A percentile compares a stretch with the other conserved stretches of the same genome.
phyloP scores from a whole-genome alignment of 2,888 invertebrate genomes.

The Linnaemya vulpina region DNA sequence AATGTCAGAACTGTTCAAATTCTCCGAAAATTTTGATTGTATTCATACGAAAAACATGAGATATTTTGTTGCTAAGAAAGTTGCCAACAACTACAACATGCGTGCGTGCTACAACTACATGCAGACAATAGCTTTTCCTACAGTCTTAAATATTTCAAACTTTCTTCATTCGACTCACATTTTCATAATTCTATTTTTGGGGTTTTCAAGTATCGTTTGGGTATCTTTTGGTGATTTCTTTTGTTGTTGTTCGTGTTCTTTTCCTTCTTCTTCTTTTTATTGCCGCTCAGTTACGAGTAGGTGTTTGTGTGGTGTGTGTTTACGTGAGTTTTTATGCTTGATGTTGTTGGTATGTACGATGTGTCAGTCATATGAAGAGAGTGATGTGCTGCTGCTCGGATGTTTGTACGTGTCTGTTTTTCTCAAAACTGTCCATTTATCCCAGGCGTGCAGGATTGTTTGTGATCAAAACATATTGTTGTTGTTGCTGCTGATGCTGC shows the following conservation, averaged over 20 bases:
- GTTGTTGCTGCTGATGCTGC: slow-evolving; percentile 16
- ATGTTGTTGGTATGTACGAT: slow-evolving; percentile 3
- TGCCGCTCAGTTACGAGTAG: background rate
- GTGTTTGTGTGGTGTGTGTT: background rate
- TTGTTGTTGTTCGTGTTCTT: background rate
- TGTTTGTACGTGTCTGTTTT: background rate
- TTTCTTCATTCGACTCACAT: background rate
- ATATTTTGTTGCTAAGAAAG: background rate
- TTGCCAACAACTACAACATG: background rate
- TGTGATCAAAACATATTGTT: slow-evolving; percentile 33
- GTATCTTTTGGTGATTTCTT: background rate
- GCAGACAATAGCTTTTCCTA: too few relatives aligned
- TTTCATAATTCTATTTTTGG: slow-evolving; percentile 14
- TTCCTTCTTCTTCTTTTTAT: background rate
- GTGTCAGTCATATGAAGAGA: slow-evolving; percentile 51
- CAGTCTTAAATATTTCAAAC: background rate
- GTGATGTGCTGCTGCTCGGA: slow-evolving; percentile 33
- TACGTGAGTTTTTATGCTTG: background rate
- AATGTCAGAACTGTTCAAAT: slow-evolving; percentile 5
- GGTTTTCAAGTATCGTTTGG: slow-evolving; percentile 9
- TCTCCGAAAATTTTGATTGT: background rate
- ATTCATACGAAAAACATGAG: slow-evolving; percentile 10
- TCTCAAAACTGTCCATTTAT: slow-evolving; percentile 16
- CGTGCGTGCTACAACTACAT: background rate
- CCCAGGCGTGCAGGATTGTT: slow-evolving; percentile 21